Percentiles rank a stretch among this genome's conserved stretches.
Conservation (phyloP, 2,888 invertebrate genomes). For the Branchinecta sandiegonensis region DNA sequence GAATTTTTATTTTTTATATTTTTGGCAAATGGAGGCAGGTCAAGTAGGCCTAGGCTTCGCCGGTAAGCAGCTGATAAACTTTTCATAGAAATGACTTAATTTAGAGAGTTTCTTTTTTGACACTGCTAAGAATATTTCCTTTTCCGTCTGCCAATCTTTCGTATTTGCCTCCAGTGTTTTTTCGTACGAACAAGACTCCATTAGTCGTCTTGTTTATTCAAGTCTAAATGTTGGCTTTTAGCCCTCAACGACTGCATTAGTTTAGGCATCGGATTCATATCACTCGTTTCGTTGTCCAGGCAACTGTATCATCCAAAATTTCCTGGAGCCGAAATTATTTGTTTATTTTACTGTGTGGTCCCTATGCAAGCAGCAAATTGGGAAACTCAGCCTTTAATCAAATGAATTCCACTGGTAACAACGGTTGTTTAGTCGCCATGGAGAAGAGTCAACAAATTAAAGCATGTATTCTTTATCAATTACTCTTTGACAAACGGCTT, state of each 20-base stretch:
- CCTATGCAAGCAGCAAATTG: conserved; percentile 15
- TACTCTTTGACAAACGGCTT: neutral
- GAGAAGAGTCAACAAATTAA: neutral
- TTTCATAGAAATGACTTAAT: too few species aligned
- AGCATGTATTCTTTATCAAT: neutral
- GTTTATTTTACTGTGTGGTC: conserved; percentile 13
- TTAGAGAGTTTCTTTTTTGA: too few species aligned
- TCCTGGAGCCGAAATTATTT: conserved; percentile 10
- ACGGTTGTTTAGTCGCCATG: conserved; percentile 6
- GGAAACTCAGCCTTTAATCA: conserved; percentile 14
- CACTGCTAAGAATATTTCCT: too few species aligned
- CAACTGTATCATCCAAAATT: conserved; percentile 12
- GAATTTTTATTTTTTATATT: too few species aligned
- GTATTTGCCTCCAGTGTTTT: neutral
- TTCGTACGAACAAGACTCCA: neutral
- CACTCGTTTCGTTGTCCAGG: conserved; percentile 14
- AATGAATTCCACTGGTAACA: conserved; percentile 13
- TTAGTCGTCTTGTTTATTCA: conserved; percentile 1
- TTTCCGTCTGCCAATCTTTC: too few species aligned
- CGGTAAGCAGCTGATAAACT: too few species aligned
- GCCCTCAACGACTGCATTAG: neutral
- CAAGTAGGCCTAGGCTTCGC: too few species aligned
- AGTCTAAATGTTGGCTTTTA: conserved; percentile 6
- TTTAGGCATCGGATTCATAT: neutral
- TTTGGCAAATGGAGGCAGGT: too few species aligned